phyloP scores from a whole-genome alignment of 2,888 invertebrate species.

The Troilus luridus region DNA sequence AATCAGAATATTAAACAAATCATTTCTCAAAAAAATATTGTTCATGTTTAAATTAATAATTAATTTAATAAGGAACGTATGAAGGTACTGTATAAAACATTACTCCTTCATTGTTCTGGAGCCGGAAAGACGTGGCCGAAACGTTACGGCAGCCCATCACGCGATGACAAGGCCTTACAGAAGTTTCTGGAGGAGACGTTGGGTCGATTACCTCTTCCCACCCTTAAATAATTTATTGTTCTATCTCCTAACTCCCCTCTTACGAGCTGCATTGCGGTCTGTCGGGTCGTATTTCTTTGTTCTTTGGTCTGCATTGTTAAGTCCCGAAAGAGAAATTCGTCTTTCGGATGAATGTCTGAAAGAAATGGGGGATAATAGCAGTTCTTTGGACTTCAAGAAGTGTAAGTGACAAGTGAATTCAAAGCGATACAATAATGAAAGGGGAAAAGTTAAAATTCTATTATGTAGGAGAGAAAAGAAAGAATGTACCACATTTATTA shows the following conservation, averaged over 20 bases:
- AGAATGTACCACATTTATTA: not conserved
- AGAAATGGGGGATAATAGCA: not conserved
- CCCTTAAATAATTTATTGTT: constrained; percentile 33
- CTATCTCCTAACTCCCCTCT: not conserved
- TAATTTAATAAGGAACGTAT: no score
- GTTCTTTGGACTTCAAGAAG: not conserved
- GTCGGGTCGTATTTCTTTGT: not conserved
- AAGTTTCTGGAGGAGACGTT: not conserved
- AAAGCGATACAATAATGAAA: not conserved
- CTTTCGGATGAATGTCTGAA: not conserved
- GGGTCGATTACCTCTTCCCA: constrained; percentile 30
- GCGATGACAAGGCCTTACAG: not conserved
- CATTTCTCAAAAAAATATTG: no score
- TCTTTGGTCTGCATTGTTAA: not conserved
- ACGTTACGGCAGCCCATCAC: not conserved
- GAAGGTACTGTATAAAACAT: not conserved
- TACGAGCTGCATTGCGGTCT: not conserved
- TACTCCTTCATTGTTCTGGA: not conserved
- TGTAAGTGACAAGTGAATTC: not conserved
- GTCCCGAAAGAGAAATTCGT: not conserved
- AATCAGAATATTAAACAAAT: no score
- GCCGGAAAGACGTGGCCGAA: not conserved
- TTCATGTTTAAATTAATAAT: no score
- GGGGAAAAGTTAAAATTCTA: no score
- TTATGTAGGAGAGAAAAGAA: not conserved